Conservation (phyloP, 2,797 vertebrate genomes). For the Heteromormyrus szaboi region DNA sequence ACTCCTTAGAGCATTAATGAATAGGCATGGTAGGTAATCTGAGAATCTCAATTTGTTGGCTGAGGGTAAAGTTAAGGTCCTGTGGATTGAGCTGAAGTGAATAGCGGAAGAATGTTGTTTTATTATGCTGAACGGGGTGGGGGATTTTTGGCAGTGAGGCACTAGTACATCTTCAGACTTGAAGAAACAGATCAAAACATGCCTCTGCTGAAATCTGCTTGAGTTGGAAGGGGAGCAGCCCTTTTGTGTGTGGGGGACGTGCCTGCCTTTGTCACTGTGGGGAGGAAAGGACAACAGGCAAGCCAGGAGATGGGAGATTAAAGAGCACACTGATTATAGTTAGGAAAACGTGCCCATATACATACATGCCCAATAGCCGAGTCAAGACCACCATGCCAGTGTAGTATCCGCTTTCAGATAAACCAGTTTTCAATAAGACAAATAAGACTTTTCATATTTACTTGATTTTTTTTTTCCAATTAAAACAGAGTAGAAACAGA, state of each 20-base stretch:
- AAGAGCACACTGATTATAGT: not conserved
- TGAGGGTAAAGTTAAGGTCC: not conserved
- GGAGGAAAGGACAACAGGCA: not conserved
- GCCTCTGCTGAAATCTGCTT: slow-evolving; percentile 38
- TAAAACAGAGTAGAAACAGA: not conserved
- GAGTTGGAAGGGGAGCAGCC: slow-evolving; percentile 26
- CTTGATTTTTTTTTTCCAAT: not conserved
- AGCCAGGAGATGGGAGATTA: not conserved
- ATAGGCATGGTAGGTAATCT: not conserved
- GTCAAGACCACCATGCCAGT: not conserved
- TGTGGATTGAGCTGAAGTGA: not conserved
- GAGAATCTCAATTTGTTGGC: not conserved
- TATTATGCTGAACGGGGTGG: slow-evolving; percentile 47
- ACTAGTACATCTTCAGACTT: slow-evolving; percentile 33
- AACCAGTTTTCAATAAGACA: not conserved
- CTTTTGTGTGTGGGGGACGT: slow-evolving; percentile 32
- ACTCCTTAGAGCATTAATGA: not conserved
- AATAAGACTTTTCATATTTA: not conserved
- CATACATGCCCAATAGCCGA: not conserved
- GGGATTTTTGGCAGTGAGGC: slow-evolving; percentile 42
- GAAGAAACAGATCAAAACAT: slow-evolving; percentile 48
- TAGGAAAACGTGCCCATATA: not conserved
- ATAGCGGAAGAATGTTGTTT: slow-evolving; percentile 56
- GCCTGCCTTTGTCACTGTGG: not conserved
- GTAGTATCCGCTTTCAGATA: not conserved